Percentiles rank a stretch among this genome's conserved stretches.
Conservation (phyloP, 1,140 invertebrate species). For the Geopemphigus sp. region DNA sequence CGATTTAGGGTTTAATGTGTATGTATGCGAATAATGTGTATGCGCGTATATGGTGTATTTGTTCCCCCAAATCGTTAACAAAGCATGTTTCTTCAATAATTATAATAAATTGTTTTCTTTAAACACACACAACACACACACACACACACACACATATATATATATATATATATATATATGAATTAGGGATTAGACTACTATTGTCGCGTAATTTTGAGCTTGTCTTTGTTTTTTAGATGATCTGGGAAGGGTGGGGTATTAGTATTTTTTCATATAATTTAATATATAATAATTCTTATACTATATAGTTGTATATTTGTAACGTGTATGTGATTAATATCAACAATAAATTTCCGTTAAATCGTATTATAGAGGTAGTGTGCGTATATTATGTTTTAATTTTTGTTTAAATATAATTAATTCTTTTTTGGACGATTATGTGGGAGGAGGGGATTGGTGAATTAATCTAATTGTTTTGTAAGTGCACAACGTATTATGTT, state of each 20-base stretch:
- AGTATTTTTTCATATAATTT: conserved; percentile 32
- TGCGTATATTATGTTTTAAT: no score
- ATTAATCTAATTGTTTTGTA: conserved; percentile 25
- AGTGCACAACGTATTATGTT: conserved; percentile 28
- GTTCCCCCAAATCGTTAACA: neutral
- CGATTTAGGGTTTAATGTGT: neutral
- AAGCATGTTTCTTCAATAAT: conserved; percentile 27
- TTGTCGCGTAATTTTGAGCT: conserved; percentile 45
- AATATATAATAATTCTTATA: conserved; percentile 15
- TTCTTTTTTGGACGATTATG: neutral
- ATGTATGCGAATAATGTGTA: neutral
- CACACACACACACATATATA: neutral
- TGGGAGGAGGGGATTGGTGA: neutral
- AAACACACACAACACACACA: no score
- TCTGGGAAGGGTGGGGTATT: conserved; percentile 20
- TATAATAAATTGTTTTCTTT: neutral
- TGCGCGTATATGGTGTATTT: conserved; percentile 2
- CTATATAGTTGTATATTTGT: conserved; percentile 26
- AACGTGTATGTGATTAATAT: conserved; percentile 44
- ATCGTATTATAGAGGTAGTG: conserved; percentile 27
- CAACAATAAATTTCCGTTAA: conserved; percentile 38
- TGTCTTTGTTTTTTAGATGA: conserved; percentile 29
- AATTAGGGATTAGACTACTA: conserved; percentile 24
- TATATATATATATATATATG: neutral
- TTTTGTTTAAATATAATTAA: conserved; percentile 9